These are phyloP conservation scores for Eupristina koningsbergeri DNA, from an alignment of 1,140 invertebrate genomes.

Conservation along the genomic window DNA sequence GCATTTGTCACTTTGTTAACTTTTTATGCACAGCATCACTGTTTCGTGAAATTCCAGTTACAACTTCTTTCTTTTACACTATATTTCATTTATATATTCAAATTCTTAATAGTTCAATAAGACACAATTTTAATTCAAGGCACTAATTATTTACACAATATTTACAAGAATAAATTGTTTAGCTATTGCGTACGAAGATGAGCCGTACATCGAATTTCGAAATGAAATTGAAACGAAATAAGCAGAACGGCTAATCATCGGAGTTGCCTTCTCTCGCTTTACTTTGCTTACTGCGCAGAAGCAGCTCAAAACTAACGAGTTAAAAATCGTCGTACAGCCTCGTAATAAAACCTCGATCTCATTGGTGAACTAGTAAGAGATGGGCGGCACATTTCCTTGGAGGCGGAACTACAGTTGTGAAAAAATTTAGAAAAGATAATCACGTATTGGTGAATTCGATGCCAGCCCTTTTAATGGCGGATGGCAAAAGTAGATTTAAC, in stretches of 20 bases:
- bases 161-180: slow-evolving; percentile 37
- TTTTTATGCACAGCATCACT: background rate
- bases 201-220: background rate
- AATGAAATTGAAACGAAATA: background rate
- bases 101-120: slow-evolving; percentile 12
- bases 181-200: background rate
- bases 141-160: slow-evolving; percentile 40
- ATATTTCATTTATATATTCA: background rate
- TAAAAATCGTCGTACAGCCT: background rate
- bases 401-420: background rate
- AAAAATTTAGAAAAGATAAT: background rate
- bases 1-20: slow-evolving; percentile 1
- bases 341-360: too few relatives aligned
- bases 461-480: slow-evolving; percentile 39
- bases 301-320: background rate
- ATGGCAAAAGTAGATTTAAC: background rate
- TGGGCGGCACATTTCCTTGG: slow-evolving; percentile 10
- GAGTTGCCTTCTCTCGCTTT: background rate
- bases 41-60: background rate
- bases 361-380: slow-evolving; percentile 1
- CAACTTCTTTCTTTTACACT: background rate
- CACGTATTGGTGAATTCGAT: background rate
- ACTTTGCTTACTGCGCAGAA: slow-evolving; percentile 32
- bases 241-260: background rate
- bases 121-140: slow-evolving; percentile 1